Conservation (phyloP, 2,113 vertebrate genomes). For the Gallinago undulata region DNA sequence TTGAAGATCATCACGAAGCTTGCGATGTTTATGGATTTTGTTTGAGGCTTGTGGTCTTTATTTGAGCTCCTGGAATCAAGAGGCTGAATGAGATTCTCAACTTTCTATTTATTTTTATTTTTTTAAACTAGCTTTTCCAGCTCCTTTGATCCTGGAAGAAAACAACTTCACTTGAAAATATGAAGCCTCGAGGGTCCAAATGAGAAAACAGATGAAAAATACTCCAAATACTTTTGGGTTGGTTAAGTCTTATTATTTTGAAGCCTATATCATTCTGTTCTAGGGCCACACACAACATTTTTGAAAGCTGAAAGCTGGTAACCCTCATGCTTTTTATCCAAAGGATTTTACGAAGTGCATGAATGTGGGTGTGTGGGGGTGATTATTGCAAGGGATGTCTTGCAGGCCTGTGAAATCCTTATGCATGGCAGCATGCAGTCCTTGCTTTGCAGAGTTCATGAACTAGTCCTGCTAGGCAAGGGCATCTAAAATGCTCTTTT, state of each 20-base stretch:
- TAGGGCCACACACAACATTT: constrained; percentile 56
- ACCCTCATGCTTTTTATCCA: not conserved
- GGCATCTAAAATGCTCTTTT: not conserved
- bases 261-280: constrained; percentile 37
- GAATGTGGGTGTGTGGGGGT: not conserved
- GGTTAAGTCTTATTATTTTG: constrained; percentile 46
- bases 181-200: constrained; percentile 51
- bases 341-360: not conserved
- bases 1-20: not conserved
- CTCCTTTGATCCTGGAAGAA: constrained; percentile 62
- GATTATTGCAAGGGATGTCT: not conserved
- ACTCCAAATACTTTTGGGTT: constrained; percentile 45
- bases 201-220: constrained; percentile 59
- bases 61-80: constrained; percentile 55
- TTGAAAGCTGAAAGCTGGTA: constrained; percentile 36
- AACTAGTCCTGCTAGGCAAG: not conserved
- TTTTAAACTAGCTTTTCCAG: constrained; percentile 40
- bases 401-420: not conserved
- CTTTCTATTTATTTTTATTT: constrained; percentile 61
- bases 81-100: constrained; percentile 57
- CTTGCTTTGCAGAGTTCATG: not conserved
- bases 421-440: not conserved
- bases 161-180: constrained; percentile 64
- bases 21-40: constrained; percentile 52
- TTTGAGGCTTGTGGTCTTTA: constrained; percentile 50